phyloP scores from a whole-genome alignment of 92 coral and sea anemone species.

The Chrysogorgia sp. region DNA sequence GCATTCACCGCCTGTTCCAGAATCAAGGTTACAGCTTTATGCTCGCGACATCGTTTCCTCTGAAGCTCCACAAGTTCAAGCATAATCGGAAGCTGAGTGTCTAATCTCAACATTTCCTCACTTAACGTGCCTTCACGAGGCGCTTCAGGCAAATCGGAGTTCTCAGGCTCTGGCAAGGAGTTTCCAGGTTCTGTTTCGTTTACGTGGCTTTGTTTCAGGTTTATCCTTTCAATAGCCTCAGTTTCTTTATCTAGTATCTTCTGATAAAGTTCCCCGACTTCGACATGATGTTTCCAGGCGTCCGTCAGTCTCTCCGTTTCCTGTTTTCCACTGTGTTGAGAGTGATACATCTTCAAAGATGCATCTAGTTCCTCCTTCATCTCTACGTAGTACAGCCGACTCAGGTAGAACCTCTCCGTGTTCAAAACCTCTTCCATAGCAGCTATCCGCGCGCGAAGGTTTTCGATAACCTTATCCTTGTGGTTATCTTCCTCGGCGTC shows the following conservation, averaged over 20 bases:
- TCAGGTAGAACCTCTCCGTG: conserved; percentile 77
- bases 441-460: conserved; percentile 71
- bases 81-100: conserved; percentile 68
- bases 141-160: background rate
- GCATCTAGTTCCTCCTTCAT: conserved; percentile 92
- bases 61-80: conserved; percentile 77
- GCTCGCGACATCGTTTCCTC: conserved; percentile 74
- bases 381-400: conserved; percentile 85
- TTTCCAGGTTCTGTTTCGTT: background rate
- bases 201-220: conserved; percentile 5
- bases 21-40: conserved; percentile 60
- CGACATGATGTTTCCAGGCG: conserved; percentile 45
- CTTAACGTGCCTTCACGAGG: background rate
- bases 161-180: background rate
- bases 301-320: conserved; percentile 22
- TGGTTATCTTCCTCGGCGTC: background rate
- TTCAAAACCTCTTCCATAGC: conserved; percentile 76
- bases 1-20: conserved; percentile 72
- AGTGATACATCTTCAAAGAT: conserved; percentile 41
- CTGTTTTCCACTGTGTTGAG: conserved; percentile 25
- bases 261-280: conserved; percentile 31
- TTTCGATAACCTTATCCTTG: conserved; percentile 78
- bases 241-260: conserved; percentile 33
- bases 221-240: conserved; percentile 56
- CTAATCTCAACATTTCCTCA: conserved; percentile 33